Base-by-base conservation (phyloP, 1,140 invertebrate genomes). In the Rhyacophila brunnea region DNA sequence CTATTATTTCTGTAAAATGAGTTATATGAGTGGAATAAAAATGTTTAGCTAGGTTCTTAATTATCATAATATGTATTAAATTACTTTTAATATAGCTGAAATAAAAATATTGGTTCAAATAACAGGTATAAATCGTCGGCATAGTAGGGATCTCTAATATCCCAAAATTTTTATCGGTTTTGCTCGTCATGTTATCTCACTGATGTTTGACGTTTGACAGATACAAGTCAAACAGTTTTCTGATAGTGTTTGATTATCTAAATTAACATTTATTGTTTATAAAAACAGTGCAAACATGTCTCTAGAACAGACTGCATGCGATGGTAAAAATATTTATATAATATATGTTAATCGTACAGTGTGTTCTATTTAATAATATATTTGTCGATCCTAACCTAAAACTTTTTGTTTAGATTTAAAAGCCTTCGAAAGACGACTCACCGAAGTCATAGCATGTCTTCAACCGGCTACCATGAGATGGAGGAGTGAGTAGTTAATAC, bases 361-460 rank as follows among this genome's bases (percentile, higher is more conserved):
- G 57, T 62, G 49, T 58, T 50, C 44, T 15, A 45, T 28, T 45
- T 44, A 14, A 34, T 14, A 38, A 51, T 45, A 6, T 46, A 46
- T 32, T 19, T 46, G 2, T 19, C 18, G 6, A 46, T 19, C 17
- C 34, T 49, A 42, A 48, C 40, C 38, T 58, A 15, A 23, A 34
- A 43, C 66, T 74, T 74, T 71, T 72, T 68, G 87, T 87, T 69
- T 77, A 96, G 95, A 98, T 85, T 80, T 98, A 62, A 98, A 97
- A 78, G 95, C 95, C 28, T 98, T 98, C 79, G 96, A 98, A 74
- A 83, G 95, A 58, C 83, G 96, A 52, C 78, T 98, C 1, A 97
- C 94, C 6, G 96, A 98, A 85, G 93, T 98, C n/a, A 95, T 98
- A 71, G 86, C 89, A 64, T 93, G 92, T 74, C 82, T 96, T 58